A percentile compares a stretch with the other conserved stretches of the same genome.
phyloP scores from a whole-genome alignment of 2,797 vertebrate genomes.

The Sebastes cheni region DNA sequence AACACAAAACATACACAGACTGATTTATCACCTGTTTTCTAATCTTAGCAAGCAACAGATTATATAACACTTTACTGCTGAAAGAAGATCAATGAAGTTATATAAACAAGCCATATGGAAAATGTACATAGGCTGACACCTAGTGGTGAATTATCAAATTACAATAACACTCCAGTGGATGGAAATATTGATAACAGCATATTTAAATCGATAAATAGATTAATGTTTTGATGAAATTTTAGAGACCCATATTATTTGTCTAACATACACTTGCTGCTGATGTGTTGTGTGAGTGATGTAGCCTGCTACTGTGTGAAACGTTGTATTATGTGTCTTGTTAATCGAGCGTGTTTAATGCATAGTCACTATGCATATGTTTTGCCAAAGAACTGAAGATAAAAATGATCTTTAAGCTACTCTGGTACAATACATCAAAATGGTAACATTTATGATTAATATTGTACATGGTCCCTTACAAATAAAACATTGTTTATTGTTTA shows the following conservation, averaged over 20 bases:
- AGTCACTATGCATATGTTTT: background rate
- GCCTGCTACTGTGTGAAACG: background rate
- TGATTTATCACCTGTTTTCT: constrained; percentile 9
- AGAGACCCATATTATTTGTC: background rate
- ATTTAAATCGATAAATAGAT: background rate
- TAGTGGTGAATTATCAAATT: constrained; percentile 61
- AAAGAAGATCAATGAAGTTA: constrained; percentile 21
- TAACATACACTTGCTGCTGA: background rate
- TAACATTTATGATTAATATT: background rate
- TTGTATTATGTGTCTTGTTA: background rate
- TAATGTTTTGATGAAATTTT: background rate
- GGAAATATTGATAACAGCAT: background rate
- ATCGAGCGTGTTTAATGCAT: background rate
- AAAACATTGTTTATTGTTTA: background rate
- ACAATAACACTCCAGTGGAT: constrained; percentile 35
- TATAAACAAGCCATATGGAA: constrained; percentile 17
- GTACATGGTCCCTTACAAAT: background rate
- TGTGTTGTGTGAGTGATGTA: background rate
- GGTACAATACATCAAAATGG: background rate
- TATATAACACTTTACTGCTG: constrained; percentile 22
- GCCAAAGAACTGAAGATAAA: background rate
- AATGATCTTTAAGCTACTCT: background rate
- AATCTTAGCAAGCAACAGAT: constrained; percentile 30
- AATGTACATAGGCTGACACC: constrained; percentile 59
- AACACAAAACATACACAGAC: constrained; percentile 5